Conservation (phyloP, 2,888 invertebrate species). For the Clostera curtula region DNA sequence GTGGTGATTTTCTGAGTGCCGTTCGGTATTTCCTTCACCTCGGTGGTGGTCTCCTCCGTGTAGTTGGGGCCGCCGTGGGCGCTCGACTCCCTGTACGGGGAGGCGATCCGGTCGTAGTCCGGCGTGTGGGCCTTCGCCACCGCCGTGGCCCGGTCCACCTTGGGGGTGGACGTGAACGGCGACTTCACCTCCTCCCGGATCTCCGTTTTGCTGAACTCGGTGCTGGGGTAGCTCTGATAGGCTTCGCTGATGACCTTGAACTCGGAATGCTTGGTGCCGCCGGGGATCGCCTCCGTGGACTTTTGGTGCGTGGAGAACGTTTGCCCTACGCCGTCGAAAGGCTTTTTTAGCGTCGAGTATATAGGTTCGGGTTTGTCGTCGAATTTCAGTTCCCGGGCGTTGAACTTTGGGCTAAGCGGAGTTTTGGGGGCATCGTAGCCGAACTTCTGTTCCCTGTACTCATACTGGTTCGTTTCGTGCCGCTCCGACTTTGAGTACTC, state of each 20-base stretch:
- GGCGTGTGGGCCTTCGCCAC: slow-evolving; percentile 57
- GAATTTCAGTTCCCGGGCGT: slow-evolving; percentile 64
- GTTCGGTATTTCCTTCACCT: slow-evolving; percentile 71
- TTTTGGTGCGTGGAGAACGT: slow-evolving; percentile 60
- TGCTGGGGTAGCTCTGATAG: slow-evolving; percentile 57
- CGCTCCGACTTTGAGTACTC: slow-evolving; percentile 51
- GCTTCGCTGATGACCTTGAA: slow-evolving; percentile 57
- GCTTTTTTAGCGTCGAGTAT: slow-evolving; percentile 56
- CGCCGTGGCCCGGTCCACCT: slow-evolving; percentile 49
- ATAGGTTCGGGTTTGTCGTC: slow-evolving; percentile 59
- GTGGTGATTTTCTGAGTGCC: slow-evolving; percentile 73
- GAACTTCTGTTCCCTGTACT: slow-evolving; percentile 45
- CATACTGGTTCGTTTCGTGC: slow-evolving; percentile 41
- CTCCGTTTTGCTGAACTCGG: slow-evolving; percentile 49
- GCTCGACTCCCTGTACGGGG: slow-evolving; percentile 57
- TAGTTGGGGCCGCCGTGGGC: slow-evolving; percentile 61
- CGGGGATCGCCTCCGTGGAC: slow-evolving; percentile 59
- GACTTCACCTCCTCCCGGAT: slow-evolving; percentile 51
- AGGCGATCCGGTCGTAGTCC: slow-evolving; percentile 56
- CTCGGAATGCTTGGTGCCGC: slow-evolving; percentile 60
- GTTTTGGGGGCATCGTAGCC: slow-evolving; percentile 56
- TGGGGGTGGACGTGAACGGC: slow-evolving; percentile 60
- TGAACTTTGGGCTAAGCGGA: slow-evolving; percentile 66
- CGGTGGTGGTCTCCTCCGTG: slow-evolving; percentile 67
- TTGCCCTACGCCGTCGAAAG: slow-evolving; percentile 57